Base-by-base conservation (phyloP, 2,888 invertebrate genomes). In the Uropetala carovei region DNA sequence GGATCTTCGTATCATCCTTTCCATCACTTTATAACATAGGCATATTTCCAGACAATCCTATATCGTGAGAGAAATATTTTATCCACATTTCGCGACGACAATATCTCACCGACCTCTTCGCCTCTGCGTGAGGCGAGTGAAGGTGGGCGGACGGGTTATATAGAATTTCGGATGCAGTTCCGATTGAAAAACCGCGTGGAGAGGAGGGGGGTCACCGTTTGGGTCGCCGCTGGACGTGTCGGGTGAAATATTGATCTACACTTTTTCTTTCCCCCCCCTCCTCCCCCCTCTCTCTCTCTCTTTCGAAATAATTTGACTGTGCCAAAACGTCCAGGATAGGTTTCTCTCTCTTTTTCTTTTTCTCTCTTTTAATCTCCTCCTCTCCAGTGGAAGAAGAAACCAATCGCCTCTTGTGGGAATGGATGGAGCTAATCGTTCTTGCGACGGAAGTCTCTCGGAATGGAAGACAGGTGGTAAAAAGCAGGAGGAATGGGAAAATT, bases 171-270 rank as follows among this genome's bases (percentile, higher is more conserved):
- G 43, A 43, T 43, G 43, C 43, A 5, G 5, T 43, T 43, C 43
- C 43, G 43, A 43, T 43, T 43, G 43, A 43, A 43, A 43, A 1
- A 43, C 43, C 43, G 43, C 5, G 43, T 43, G 43, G 82, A 13
- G 30, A 82, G 43, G 43, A n/a, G n/a, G 75, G 22, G 3, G 30
- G 82, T 43, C 43, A 43, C 43, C 14, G 82, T 30, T 16, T 30
- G 16, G 82, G 14, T 27, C 16, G 8, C 10, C 10, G 82, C 82
- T 27, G 82, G 82, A 82, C 82, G 82, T 82, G 82, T 43, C 82
- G 82, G 81, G 16, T 27, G 43, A 82, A 43, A 82, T 82, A 82
- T 82, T 82, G 82, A 82, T 82, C 13, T 18, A 30, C 27, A 18
- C 43, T 30, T 16, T 43, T 43, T 13, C 82, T 82, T 27, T 30